Conservation (phyloP, 2,888 invertebrate genomes). For the Napeogenes sylphis region DNA sequence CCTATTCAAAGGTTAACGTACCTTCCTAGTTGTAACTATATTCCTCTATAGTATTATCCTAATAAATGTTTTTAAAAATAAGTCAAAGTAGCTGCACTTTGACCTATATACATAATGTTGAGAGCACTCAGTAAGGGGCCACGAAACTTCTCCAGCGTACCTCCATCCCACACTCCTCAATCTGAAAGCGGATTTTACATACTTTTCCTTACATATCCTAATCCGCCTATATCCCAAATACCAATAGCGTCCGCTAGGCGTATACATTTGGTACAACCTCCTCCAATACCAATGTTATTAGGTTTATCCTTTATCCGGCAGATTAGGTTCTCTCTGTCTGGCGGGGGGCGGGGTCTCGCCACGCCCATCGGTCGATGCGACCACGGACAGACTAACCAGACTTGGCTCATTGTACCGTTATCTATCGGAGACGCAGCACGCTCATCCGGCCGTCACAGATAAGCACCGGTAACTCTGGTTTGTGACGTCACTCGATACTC, state of each 20-base stretch:
- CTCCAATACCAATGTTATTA: constrained; percentile 67
- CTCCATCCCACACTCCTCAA: not conserved
- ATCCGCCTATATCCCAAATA: constrained; percentile 66
- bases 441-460: constrained; percentile 70
- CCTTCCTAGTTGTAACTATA: too few species aligned
- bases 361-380: constrained; percentile 75
- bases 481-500: constrained; percentile 46
- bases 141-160: not conserved
- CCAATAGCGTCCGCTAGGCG: constrained; percentile 70
- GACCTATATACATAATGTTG: constrained; percentile 1
- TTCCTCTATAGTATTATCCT: too few species aligned
- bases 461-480: constrained; percentile 51
- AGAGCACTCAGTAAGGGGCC: not conserved
- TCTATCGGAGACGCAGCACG: constrained; percentile 67
- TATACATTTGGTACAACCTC: constrained; percentile 63
- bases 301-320: constrained; percentile 74
- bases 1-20: too few species aligned
- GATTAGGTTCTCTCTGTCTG: constrained; percentile 70
- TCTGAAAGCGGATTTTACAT: constrained; percentile 26
- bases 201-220: constrained; percentile 53
- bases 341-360: constrained; percentile 67
- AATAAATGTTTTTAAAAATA: too few species aligned
- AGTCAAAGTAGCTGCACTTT: not conserved
- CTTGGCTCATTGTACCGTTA: constrained; percentile 65
- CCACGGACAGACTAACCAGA: constrained; percentile 26